Base-by-base conservation (phyloP, 2,888 invertebrate genomes). In the Andrena marginata region DNA sequence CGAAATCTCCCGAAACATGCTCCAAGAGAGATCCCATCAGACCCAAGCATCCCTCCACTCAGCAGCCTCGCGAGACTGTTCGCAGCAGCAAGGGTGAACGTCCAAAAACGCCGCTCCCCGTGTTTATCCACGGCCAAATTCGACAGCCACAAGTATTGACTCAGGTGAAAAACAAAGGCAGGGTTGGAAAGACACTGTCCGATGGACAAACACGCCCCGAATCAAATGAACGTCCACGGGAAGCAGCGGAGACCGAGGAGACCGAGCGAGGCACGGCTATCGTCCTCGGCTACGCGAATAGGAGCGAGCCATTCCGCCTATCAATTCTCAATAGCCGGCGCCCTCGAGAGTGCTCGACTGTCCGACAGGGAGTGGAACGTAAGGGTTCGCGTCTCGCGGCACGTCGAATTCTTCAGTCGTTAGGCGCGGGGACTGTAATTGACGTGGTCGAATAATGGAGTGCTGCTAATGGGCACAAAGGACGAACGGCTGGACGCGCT, bases 391-490 rank as follows among this genome's bases (percentile, higher is more conserved):
- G 77, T 81, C 77, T 73, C 77, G 80, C 71, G 84, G 77, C 80
- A 77, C 87, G 84, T 85, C 87, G 87, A 82, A 87, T 85, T 89
- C 87, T 86, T 86, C 79, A 75, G 79, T 87, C 87, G 87, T 81
- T 85, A 84, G 85, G 78, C 82, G 79, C 83, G 69, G 79, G 85
- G 83, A 81, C 84, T 89, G 87, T 87, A 87, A 87, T 87, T 86
- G 87, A 87, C 87, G 80, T 87, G 86, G 84, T 77, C 87, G 86
- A 87, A 87, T 87, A 87, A 87, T 87, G 86, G 87, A 87, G 82
- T 83, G 84, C 83, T 77, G 84, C 79, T 80, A 82, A 87, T 87
- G 77, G 84, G 82, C 68, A 87, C 86, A 87, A 87, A 87, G 87
- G 75, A 77, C 80, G 71, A 80, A 63, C 56, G 75, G 65, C 69